phyloP scores from a whole-genome alignment of 1,140 invertebrate genomes.

The Brachionus koreanus region DNA sequence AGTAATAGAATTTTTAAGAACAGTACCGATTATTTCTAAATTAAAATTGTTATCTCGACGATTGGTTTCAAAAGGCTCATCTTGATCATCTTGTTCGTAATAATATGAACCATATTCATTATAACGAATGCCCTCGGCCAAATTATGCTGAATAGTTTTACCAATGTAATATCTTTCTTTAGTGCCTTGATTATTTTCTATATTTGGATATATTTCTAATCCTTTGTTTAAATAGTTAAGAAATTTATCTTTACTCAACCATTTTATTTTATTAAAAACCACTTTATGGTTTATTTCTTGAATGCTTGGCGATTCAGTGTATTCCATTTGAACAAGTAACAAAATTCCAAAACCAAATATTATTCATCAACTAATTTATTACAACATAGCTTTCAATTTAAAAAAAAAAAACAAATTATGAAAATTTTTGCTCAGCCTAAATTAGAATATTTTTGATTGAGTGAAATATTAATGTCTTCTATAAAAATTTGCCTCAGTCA shows the following conservation, averaged over 20 bases:
- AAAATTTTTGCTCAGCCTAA: neutral
- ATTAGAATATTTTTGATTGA: neutral
- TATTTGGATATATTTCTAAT: neutral
- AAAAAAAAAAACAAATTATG: neutral
- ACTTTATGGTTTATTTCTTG: constrained; percentile 18
- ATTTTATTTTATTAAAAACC: neutral
- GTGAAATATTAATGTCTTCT: neutral
- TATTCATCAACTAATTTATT: neutral
- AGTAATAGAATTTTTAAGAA: neutral
- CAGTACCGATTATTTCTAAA: constrained; percentile 15
- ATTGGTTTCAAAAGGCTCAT: neutral
- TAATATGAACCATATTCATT: neutral
- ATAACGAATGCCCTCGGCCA: neutral
- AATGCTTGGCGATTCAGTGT: neutral
- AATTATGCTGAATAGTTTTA: constrained; percentile 2
- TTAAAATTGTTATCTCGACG: neutral
- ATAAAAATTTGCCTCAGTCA: neutral
- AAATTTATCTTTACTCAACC: neutral
- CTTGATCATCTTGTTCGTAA: neutral
- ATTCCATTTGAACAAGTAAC: neutral
- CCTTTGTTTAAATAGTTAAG: neutral
- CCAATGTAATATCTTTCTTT: neutral
- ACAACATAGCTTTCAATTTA: neutral
- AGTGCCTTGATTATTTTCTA: neutral
- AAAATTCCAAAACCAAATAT: neutral